These are phyloP conservation scores for Drosophila testacea DNA, from an alignment of 2,888 invertebrate species.

Conservation along the genomic window DNA sequence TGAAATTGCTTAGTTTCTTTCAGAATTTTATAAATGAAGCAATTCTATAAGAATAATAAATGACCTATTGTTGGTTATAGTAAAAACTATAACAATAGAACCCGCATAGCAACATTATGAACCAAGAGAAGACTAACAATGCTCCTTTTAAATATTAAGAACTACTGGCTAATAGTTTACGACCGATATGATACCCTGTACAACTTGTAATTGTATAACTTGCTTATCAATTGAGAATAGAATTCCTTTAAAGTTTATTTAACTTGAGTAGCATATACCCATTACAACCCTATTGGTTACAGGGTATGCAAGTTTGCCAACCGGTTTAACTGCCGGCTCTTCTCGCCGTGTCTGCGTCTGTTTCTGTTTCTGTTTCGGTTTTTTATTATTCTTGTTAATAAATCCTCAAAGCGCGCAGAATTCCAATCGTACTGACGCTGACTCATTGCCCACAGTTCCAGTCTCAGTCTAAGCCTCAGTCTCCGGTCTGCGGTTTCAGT, in stretches of 20 bases:
- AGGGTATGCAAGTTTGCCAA: slow-evolving; percentile 50
- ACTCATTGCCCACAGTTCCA: slow-evolving; percentile 61
- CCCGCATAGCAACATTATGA: slow-evolving; percentile 3
- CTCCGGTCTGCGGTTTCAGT: slow-evolving; percentile 11
- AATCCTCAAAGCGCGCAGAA: slow-evolving; percentile 81
- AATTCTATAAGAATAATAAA: too few relatives aligned
- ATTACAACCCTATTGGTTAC: background rate
- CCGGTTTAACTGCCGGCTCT: slow-evolving; percentile 57
- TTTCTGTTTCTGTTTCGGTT: slow-evolving; percentile 50
- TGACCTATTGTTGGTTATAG: background rate
- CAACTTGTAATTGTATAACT: background rate
- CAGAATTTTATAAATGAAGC: background rate
- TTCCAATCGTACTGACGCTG: slow-evolving; percentile 72
- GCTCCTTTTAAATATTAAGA: background rate
- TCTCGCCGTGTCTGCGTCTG: slow-evolving; percentile 41
- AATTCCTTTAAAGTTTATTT: too few relatives aligned
- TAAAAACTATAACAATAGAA: background rate
- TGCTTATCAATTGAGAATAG: background rate
- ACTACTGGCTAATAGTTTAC: background rate
- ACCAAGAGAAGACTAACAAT: background rate
- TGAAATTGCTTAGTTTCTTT: background rate
- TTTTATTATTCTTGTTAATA: slow-evolving; percentile 81
- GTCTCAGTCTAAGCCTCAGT: slow-evolving; percentile 19
- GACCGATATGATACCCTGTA: background rate
- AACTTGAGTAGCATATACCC: slow-evolving; percentile 2